phyloP scores from a whole-genome alignment of 2,888 invertebrate genomes.

The Chelonus formosanus region DNA sequence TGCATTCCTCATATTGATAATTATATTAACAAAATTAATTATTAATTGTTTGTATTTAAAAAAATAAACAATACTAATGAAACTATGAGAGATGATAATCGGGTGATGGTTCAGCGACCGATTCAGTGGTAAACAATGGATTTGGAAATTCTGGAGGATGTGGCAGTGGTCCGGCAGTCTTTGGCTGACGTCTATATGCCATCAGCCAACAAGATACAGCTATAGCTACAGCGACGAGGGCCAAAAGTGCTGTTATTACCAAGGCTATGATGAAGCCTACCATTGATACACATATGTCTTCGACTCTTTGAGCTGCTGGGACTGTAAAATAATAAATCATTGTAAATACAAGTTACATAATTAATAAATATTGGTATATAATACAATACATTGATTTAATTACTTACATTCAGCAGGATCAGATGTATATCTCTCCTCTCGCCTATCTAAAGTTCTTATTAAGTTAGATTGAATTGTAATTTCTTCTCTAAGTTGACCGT shows the following conservation, averaged over 20 bases:
- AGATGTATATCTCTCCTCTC: conserved; percentile 78
- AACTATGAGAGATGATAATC: conserved; percentile 72
- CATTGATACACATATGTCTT: conserved; percentile 93
- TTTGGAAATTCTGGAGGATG: conserved; percentile 96
- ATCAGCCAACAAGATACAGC: conserved; percentile 96
- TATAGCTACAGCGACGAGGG: conserved; percentile 91
- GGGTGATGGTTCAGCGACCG: conserved; percentile 82
- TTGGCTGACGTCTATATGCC: conserved; percentile 89
- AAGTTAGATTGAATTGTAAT: conserved; percentile 92
- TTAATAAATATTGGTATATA: too few relatives aligned
- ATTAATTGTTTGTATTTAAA: conserved; percentile 11
- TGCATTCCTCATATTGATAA: conserved; percentile 53
- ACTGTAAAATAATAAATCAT: conserved; percentile 54
- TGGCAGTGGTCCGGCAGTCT: conserved; percentile 87
- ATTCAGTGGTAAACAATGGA: conserved; percentile 87
- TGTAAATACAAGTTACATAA: too few relatives aligned
- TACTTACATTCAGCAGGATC: conserved; percentile 80
- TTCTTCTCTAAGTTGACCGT: conserved; percentile 89
- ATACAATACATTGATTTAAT: too few relatives aligned
- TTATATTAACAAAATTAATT: conserved; percentile 20
- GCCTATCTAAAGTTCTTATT: conserved; percentile 87
- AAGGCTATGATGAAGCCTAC: conserved; percentile 92
- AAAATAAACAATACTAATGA: conserved; percentile 45
- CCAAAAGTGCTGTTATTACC: conserved; percentile 89
- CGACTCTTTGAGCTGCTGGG: conserved; percentile 70